Base-by-base conservation (phyloP, 2,888 invertebrate species). In the Megamerina dolium region DNA sequence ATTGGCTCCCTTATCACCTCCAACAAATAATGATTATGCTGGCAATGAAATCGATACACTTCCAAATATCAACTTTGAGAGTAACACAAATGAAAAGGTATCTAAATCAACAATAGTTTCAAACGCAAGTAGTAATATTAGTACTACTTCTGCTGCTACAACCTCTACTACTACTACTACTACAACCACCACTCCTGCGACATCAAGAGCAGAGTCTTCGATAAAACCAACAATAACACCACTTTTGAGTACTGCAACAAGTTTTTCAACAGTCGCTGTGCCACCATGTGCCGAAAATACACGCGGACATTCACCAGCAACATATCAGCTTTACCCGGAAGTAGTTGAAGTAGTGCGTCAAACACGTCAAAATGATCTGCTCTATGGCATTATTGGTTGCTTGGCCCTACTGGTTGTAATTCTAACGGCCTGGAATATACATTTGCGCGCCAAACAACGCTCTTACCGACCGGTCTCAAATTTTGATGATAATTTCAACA, bases 381-480 rank as follows among this genome's bases (percentile, higher is more conserved):
- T 56, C 14, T 50, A 57, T 20, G 52, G 50, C 6, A 49, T 62
- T 16, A 60, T 62, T 14, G 57, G 51, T 13, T 48, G 55, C 13
- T 46, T 57, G 18, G 53, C 53, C 2, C 42, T 57, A 1, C 13
- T 59, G 4, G 49, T 56, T 12, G 44, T 51, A 2, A n/a, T 43
- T 3, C 43, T 63, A 36, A 45, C 43, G 12, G 46, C 48, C 30
- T 58, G 61, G 39, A 59, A 61, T 37, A 54, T 51, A 14, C 64
- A 64, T 16, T 39, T 61, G 45, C 58, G 49, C 19, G 61, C 66
- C 46, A 65, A 62, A 43, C 64, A 70, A 50, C 65, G 70, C 53
- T 70, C 72, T 50, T 70, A 70, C 48, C 56, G 63, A 20, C 67
- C 70, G 3, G 70, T 70, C 36, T 64, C 68, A 13, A 65, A 58